phyloP scores from a whole-genome alignment of 1,140 invertebrate genomes.

The Heliconius melpomene region DNA sequence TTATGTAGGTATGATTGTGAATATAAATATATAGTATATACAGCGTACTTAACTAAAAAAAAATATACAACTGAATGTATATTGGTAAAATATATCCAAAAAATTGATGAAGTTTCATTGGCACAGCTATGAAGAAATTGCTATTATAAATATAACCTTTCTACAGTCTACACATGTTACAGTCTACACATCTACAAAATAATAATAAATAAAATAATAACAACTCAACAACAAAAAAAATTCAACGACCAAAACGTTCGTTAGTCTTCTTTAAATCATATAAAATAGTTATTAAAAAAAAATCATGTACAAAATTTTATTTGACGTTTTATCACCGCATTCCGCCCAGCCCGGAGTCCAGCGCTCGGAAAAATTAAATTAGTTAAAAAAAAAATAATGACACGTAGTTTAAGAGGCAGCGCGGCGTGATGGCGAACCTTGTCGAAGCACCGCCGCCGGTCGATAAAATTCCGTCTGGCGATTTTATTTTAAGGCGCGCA shows the following conservation, averaged over 20 bases:
- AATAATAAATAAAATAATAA: no score
- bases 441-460: slow-evolving; percentile 34
- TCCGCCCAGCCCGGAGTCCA: slow-evolving; percentile 17
- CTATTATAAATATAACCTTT: no score
- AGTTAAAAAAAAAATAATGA: slow-evolving; percentile 36
- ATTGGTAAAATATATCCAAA: no score
- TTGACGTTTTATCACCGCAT: slow-evolving; percentile 23
- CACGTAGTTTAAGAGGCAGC: slow-evolving; percentile 31
- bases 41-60: no score
- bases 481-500: slow-evolving; percentile 68
- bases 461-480: slow-evolving; percentile 64
- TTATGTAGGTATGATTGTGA: background rate
- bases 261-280: slow-evolving; percentile 1
- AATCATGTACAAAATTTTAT: slow-evolving; percentile 9
- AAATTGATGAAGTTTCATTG: no score
- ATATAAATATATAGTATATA: no score
- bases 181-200: no score
- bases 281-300: slow-evolving; percentile 16
- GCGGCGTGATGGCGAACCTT: slow-evolving; percentile 32
- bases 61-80: no score
- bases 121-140: no score
- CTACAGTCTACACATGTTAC: no score
- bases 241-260: background rate
- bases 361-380: slow-evolving; percentile 31
- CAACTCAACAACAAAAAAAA: no score